Conservation (phyloP, 2,113 vertebrate genomes). For the Thunnus thynnus region DNA sequence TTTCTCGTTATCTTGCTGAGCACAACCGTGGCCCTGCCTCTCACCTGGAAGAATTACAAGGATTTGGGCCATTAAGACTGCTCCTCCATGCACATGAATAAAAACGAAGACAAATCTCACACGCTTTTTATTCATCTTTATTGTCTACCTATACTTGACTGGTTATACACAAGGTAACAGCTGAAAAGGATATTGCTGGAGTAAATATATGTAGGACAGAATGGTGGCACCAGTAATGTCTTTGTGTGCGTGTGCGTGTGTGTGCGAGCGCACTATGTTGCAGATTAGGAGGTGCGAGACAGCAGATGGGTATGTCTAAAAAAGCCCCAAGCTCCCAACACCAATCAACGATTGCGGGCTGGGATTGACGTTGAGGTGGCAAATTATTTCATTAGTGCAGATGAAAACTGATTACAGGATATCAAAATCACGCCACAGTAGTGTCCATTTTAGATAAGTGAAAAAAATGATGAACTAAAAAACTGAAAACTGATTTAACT, state of each 20-base stretch:
- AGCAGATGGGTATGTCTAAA: conserved; percentile 87
- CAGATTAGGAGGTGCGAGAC: conserved; percentile 87
- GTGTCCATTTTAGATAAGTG: not conserved
- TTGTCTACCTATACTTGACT: not conserved
- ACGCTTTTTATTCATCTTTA: conserved; percentile 26
- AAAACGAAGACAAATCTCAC: conserved; percentile 16
- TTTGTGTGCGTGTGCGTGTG: conserved; percentile 31
- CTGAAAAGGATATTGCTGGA: conserved; percentile 14
- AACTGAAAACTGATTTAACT: not conserved
- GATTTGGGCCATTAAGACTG: conserved; percentile 48
- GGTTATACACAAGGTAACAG: not conserved
- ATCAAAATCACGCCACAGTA: conserved; percentile 20
- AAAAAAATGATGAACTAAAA: not conserved
- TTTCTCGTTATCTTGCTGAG: conserved; percentile 63
- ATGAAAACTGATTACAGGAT: conserved; percentile 57
- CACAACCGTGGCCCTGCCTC: conserved; percentile 51
- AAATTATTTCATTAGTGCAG: conserved; percentile 70
- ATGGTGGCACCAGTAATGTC: conserved; percentile 39
- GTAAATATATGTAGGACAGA: conserved; percentile 23
- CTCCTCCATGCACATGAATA: conserved; percentile 4
- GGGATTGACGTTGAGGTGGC: conserved; percentile 63
- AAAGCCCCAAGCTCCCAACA: conserved; percentile 77
- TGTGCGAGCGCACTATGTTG: conserved; percentile 41
- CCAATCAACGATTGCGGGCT: conserved; percentile 65
- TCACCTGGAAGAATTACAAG: conserved; percentile 66